Evolutionary conservation across 2,888 invertebrate genomes (phyloP), one percentile per base, ranked within the genome.

Genomic region (Pyrocoelia pectoralis): DNA sequence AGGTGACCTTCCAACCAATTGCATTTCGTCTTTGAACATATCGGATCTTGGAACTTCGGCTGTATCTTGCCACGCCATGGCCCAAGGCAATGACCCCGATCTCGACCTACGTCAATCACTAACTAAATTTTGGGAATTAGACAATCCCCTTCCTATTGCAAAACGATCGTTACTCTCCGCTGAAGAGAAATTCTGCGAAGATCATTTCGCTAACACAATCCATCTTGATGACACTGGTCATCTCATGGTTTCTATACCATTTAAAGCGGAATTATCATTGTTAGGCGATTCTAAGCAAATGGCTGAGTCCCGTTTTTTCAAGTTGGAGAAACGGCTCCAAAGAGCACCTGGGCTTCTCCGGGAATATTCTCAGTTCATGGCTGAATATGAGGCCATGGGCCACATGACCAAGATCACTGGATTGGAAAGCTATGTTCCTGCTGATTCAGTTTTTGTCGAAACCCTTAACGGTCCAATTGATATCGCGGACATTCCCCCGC

Each of bases 101-200:
- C 1, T 43, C 10, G 9, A 51, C 13, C 24, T 5, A 24, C 9
- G 18, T 17, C 1, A 56, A 14, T 15, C 2, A 14, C 18, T 63
- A 10, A 1, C 38, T 13, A 54, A 29, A 18, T 59, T 59, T 28
- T 63, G 57, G 63, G 17, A 63, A 28, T 2, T 29, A 9, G 59
- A 63, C 13, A 15, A 59, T 5, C 18, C 53, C 10, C 4, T 53
- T 2, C 54, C 50, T 28, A 13, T 9, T 1, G 38, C 2, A n/a
- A 12, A 15, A 18, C 10, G 29, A 28, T 60, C 54, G 1, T 14
- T 41, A 28, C n/a, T 56, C 1, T 50, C 49, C 5, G 6, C 1
- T 9, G 41, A 59, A 18, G 56, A 63, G 29, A n/a, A 29, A 5
- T 52, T 52, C 28, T 63, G 63, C 14, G 55, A 63, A 41, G n/a